phyloP scores from a whole-genome alignment of 2,888 invertebrate species.

The Oasisia sp. region DNA sequence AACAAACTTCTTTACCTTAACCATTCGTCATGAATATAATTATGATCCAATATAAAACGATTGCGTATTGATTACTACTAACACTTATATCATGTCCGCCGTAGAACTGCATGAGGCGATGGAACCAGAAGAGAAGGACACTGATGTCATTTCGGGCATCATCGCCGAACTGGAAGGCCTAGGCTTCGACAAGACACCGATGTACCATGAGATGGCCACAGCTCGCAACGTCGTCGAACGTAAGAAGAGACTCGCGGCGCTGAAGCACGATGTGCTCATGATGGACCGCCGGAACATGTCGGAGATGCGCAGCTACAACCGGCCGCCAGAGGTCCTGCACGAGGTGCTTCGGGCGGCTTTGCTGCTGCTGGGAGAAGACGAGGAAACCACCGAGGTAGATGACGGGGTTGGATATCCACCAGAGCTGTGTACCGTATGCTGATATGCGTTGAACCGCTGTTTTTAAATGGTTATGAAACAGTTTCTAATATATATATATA shows the following conservation, averaged over 20 bases:
- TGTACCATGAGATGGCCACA: constrained; percentile 44
- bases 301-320: constrained; percentile 55
- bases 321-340: constrained; percentile 54
- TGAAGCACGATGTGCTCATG: constrained; percentile 41
- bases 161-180: constrained; percentile 21
- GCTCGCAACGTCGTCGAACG: constrained; percentile 42
- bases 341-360: constrained; percentile 56
- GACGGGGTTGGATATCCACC: neutral
- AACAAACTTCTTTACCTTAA: too few species aligned
- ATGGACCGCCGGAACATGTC: constrained; percentile 57
- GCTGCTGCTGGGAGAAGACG: constrained; percentile 53
- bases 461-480: too few species aligned
- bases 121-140: constrained; percentile 20
- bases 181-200: constrained; percentile 24
- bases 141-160: constrained; percentile 21
- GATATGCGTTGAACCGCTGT: too few species aligned
- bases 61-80: neutral
- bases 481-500: too few species aligned
- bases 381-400: constrained; percentile 50
- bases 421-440: too few species aligned
- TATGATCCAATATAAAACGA: neutral
- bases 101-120: constrained; percentile 28
- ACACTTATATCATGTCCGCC: neutral
- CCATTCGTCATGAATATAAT: neutral
- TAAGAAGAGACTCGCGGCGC: constrained; percentile 41